phyloP scores from a whole-genome alignment of 2,888 invertebrate species.

The Ganaspis brasiliensis region DNA sequence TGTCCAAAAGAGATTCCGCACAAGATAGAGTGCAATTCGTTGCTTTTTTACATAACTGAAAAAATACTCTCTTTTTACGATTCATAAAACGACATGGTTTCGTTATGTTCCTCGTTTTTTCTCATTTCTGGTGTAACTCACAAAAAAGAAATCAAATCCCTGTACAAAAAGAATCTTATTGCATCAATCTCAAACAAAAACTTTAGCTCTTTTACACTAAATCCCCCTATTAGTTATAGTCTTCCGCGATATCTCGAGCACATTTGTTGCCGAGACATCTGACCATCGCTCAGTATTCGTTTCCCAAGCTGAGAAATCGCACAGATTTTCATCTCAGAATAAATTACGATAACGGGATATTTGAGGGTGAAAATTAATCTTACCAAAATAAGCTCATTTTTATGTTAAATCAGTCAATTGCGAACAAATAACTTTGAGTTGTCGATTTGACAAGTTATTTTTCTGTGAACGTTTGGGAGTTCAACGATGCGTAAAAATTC shows the following conservation, averaged over 20 bases:
- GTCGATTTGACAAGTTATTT: slow-evolving; percentile 12
- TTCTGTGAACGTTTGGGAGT: neutral
- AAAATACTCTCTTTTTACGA: neutral
- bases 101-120: neutral
- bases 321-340: slow-evolving; percentile 13
- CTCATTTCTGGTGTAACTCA: neutral
- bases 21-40: neutral
- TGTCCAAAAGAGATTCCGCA: neutral
- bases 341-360: neutral
- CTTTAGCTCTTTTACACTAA: neutral
- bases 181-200: neutral
- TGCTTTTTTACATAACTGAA: neutral
- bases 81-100: too few relatives aligned
- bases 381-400: neutral
- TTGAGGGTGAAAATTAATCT: neutral
- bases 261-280: slow-evolving; percentile 22
- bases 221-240: slow-evolving; percentile 6
- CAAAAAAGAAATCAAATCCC: neutral
- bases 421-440: neutral
- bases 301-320: slow-evolving; percentile 16
- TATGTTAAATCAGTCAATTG: neutral
- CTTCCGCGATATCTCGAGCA: neutral
- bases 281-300: slow-evolving; percentile 8
- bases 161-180: too few relatives aligned
- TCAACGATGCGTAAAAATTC: slow-evolving; percentile 32